These are phyloP conservation scores for Chesias legatella DNA, from an alignment of 2,888 invertebrate genomes.

Conservation along the genomic window DNA sequence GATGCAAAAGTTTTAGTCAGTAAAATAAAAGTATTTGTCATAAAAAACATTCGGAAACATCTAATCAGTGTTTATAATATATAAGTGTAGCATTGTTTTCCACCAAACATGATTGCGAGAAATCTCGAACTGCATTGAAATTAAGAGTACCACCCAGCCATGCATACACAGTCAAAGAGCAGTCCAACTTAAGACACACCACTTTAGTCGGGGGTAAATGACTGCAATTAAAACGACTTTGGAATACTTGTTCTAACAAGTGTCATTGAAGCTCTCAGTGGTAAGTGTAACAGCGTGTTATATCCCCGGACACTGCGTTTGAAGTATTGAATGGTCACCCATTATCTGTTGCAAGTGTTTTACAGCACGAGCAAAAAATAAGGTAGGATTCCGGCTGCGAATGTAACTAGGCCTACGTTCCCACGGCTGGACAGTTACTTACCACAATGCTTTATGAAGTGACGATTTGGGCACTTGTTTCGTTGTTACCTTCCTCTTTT, in stretches of 20 bases:
- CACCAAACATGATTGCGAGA: too few relatives aligned
- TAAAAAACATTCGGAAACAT: too few relatives aligned
- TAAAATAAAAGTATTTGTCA: too few relatives aligned
- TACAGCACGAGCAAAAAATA: constrained; percentile 60
- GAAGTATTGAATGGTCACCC: constrained; percentile 51
- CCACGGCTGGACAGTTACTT: constrained; percentile 62
- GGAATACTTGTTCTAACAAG: constrained; percentile 38
- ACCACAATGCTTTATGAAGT: constrained; percentile 62
- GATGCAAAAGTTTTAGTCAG: too few relatives aligned
- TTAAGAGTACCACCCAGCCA: too few relatives aligned
- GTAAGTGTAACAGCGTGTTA: constrained; percentile 13
- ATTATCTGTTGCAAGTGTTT: constrained; percentile 67
- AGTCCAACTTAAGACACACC: too few relatives aligned
- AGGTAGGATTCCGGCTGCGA: constrained; percentile 73
- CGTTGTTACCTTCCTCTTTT: constrained; percentile 49
- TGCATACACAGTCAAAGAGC: too few relatives aligned
- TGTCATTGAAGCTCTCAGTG: constrained; percentile 29
- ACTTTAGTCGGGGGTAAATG: constrained; percentile 4
- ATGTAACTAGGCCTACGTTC: constrained; percentile 51
- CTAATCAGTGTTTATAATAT: too few relatives aligned
- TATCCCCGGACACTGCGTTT: constrained; percentile 38
- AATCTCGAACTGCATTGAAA: too few relatives aligned
- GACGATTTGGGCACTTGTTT: constrained; percentile 59
- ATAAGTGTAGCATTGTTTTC: too few relatives aligned
- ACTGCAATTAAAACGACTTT: constrained; percentile 30